These are phyloP conservation scores for Tuta absoluta DNA, from an alignment of 2,888 invertebrate species.

Conservation along the genomic window DNA sequence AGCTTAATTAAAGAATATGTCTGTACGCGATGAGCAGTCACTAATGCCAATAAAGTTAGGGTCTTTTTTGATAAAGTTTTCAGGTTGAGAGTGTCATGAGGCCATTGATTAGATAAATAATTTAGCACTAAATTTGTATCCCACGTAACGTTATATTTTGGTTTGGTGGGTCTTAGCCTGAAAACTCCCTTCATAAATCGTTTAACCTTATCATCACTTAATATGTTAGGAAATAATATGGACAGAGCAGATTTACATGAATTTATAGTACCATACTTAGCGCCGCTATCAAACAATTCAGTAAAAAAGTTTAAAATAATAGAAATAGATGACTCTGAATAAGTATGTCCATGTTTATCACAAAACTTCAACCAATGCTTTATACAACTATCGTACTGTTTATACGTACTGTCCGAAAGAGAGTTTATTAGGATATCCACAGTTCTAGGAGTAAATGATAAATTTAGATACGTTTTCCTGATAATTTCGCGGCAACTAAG, in stretches of 20 bases:
- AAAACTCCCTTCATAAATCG: slow-evolving; percentile 26
- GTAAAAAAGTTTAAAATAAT: slow-evolving; percentile 4
- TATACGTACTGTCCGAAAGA: too few relatives aligned
- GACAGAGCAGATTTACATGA: too few relatives aligned
- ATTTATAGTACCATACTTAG: background rate
- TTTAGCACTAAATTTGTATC: too few relatives aligned
- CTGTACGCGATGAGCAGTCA: too few relatives aligned
- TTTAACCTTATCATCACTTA: slow-evolving; percentile 13
- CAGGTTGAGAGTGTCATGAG: too few relatives aligned
- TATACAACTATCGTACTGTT: slow-evolving; percentile 7
- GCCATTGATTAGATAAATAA: too few relatives aligned
- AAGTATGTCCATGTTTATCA: background rate
- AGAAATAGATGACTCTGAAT: background rate
- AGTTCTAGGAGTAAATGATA: background rate
- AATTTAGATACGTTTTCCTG: slow-evolving; percentile 2
- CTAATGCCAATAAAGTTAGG: too few relatives aligned
- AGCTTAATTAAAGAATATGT: too few relatives aligned
- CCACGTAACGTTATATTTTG: slow-evolving; percentile 15
- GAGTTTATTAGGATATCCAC: too few relatives aligned
- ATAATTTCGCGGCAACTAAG: slow-evolving; percentile 8
- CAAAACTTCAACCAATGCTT: slow-evolving; percentile 3
- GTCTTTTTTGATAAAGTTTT: too few relatives aligned
- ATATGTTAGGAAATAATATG: background rate
- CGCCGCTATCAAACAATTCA: background rate
- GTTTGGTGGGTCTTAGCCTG: slow-evolving; percentile 14